Evolutionary conservation across 2,888 invertebrate species (phyloP), one percentile per base, ranked within the genome.

Genomic region (Uropetala carovei): DNA sequence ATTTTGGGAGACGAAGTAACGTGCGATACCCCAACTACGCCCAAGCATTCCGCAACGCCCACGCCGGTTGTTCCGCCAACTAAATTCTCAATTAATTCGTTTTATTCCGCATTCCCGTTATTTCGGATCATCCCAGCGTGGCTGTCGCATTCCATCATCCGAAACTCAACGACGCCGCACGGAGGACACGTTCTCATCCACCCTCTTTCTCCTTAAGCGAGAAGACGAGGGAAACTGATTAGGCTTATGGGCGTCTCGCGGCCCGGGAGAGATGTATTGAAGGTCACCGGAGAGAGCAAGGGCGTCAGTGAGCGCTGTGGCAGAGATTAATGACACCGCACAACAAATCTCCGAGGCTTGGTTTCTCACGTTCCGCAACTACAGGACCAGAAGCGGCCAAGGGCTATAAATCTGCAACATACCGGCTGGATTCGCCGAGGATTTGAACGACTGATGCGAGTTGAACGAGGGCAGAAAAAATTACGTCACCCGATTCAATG

Each of bases 281-380:
- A 64, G 43, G 68, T 89, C 89, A 68, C n/a, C 89, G 43, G 64
- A 89, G 64, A 89, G 64, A 89, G 64, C 30, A 64, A 43, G 89
- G 89, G n/a, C 89, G 68, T 22, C 43, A 60, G 18, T 30, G 27
- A 60, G 64, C 56, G 0, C 43, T 11, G 64, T 64, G 89, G 64
- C 89, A 56, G 43, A 64, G 89, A 89, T 60, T 64, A 89, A 89
- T 89, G 43, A 43, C 64, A 14, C 9, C 30, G 30, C 89, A 68
- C 11, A 43, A 64, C 43, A n/a, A 89, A n/a, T 64, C 89, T 64
- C n/a, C 18, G 64, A 43, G n/a, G 30, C 68, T 60, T n/a, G 75
- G 60, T n/a, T 30, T 27, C 43, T 89, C 89, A 43, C 30, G 86
- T 86, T 60, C 59, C 86, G 60, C 30, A 60, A n/a, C 60, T 58